A percentile compares a stretch with the other conserved stretches of the same genome.
These are phyloP conservation scores for Ips nitidus DNA, from an alignment of 1,140 invertebrate species.

Conservation along the genomic window DNA sequence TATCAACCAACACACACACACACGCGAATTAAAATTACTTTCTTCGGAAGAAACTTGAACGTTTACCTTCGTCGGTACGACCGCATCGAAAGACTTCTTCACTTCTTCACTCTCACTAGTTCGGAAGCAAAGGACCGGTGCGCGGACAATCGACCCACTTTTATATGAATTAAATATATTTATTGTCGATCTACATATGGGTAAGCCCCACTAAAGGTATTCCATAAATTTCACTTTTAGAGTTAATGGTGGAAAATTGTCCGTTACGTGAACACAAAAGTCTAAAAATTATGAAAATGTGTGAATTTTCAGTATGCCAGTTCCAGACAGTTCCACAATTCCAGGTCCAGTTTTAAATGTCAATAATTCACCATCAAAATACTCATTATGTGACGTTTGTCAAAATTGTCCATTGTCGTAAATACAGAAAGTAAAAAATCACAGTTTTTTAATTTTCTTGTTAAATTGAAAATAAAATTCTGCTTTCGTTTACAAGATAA, in stretches of 20 bases:
- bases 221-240: slow-evolving; percentile 13
- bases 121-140: neutral
- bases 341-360: too few species aligned
- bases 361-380: too few species aligned
- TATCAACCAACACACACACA: neutral
- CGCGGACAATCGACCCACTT: slow-evolving; percentile 11
- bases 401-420: too few species aligned
- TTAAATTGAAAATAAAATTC: too few species aligned
- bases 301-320: too few species aligned
- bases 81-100: neutral
- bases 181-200: slow-evolving; percentile 5
- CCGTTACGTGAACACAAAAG: neutral
- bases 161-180: slow-evolving; percentile 21
- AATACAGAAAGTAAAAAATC: too few species aligned
- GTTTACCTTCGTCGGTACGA: slow-evolving; percentile 16
- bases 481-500: too few species aligned
- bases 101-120: slow-evolving; percentile 31
- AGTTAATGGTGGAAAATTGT: neutral
- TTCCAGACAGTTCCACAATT: too few species aligned
- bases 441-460: too few species aligned
- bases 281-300: neutral
- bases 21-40: slow-evolving; percentile 10
- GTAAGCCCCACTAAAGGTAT: slow-evolving; percentile 7
- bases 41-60: slow-evolving; percentile 20
- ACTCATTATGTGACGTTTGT: too few species aligned